Conservation (phyloP, 2,797 vertebrate genomes). For the Paedocypris micromegethes region DNA sequence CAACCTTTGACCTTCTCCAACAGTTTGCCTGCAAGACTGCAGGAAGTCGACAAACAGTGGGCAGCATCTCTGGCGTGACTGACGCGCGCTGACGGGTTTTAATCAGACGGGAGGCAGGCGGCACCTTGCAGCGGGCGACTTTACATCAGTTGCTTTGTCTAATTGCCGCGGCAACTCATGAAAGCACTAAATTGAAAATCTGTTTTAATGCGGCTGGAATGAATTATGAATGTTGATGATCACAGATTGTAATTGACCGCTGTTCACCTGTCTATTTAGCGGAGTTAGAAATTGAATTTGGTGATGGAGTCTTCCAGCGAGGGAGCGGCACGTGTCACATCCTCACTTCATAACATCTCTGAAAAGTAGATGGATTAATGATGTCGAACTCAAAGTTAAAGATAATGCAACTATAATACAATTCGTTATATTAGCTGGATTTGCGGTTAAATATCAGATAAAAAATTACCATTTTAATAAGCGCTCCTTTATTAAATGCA, state of each 20-base stretch:
- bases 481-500: conserved; percentile 30
- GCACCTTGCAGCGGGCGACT: conserved; percentile 13
- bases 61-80: conserved; percentile 9
- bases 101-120: conserved; percentile 26
- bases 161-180: conserved; percentile 41
- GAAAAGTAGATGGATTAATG: conserved; percentile 38
- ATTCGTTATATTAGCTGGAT: conserved; percentile 5
- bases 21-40: not conserved
- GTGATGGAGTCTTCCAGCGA: conserved; percentile 36
- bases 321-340: conserved; percentile 25
- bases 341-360: conserved; percentile 34
- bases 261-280: conserved; percentile 45
- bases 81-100: conserved; percentile 25
- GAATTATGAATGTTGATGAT: conserved; percentile 45
- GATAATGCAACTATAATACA: conserved; percentile 19
- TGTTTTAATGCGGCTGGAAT: conserved; percentile 43
- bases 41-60: conserved; percentile 18
- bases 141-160: conserved; percentile 36
- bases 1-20: not conserved
- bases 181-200: conserved; percentile 45
- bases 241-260: conserved; percentile 46
- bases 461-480: conserved; percentile 26
- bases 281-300: conserved; percentile 44
- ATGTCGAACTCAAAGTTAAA: conserved; percentile 32
- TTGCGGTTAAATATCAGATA: conserved; percentile 26